Conservation (phyloP, 2,888 invertebrate species). For the Entomobrya multifasciata region DNA sequence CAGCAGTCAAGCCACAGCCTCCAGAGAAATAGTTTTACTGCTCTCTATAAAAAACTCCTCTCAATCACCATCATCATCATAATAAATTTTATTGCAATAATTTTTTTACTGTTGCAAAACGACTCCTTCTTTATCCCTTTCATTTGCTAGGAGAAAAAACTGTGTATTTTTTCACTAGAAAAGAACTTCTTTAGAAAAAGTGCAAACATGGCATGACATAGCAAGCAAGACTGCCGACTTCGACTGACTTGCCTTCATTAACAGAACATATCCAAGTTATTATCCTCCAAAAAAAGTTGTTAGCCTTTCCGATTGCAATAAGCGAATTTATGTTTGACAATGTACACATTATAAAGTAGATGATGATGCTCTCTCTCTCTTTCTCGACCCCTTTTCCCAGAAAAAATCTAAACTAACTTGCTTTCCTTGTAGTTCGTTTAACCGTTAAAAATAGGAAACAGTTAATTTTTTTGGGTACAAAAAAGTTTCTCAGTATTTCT, state of each 20-base stretch:
- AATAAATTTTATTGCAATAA: constrained; percentile 33
- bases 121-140: background rate
- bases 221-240: no score
- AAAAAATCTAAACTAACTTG: constrained; percentile 5
- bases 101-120: constrained; percentile 15
- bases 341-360: background rate
- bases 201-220: no score
- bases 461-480: constrained; percentile 1
- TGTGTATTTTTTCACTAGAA: background rate
- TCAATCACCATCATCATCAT: constrained; percentile 35
- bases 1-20: no score
- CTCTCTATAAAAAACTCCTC: constrained; percentile 27
- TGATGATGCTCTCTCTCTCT: background rate
- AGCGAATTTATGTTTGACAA: background rate
- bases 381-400: background rate
- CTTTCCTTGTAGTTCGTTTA: background rate
- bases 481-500: background rate
- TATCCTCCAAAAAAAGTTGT: background rate
- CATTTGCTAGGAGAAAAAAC: no score
- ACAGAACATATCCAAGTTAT: background rate
- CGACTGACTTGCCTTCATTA: constrained; percentile 31
- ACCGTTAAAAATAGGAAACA: constrained; percentile 11
- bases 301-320: constrained; percentile 3
- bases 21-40: constrained; percentile 28
- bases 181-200: background rate